Evolutionary conservation across 2,113 vertebrate species (phyloP).

Genomic region (Calcarius ornatus): DNA sequence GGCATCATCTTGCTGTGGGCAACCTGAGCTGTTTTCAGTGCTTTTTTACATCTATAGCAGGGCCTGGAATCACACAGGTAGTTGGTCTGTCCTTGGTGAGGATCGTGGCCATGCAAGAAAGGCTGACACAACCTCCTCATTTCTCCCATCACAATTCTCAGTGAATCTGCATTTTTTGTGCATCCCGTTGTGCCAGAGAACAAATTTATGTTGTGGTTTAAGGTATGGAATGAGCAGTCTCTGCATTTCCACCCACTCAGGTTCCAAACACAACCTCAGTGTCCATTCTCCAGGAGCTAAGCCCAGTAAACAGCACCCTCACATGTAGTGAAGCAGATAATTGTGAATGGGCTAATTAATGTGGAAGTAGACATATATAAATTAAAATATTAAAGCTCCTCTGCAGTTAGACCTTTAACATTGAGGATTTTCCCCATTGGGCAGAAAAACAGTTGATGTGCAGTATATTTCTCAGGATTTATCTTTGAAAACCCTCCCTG

Average conservation of each 20-base stretch:
- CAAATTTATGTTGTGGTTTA: rapidly evolving
- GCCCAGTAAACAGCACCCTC: not conserved
- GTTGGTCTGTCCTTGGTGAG: not conserved
- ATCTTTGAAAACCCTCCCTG: not conserved
- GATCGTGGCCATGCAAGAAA: rapidly evolving
- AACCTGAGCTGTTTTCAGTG: not conserved
- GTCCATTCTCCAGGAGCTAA: not conserved
- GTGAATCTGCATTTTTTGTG: not conserved
- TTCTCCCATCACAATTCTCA: not conserved
- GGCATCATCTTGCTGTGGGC: not conserved
- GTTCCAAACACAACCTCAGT: not conserved
- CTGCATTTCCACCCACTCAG: not conserved
- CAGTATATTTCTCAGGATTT: not conserved
- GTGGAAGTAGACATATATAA: not conserved
- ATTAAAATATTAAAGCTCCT: not conserved
- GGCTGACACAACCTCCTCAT: not conserved
- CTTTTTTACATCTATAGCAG: not conserved
- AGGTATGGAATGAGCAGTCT: not conserved
- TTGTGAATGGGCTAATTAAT: not conserved
- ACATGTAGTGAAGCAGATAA: not conserved
- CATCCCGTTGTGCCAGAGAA: not conserved
- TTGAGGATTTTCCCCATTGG: not conserved
- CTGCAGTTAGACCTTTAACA: not conserved
- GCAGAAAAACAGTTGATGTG: not conserved
- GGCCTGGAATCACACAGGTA: not conserved